Conservation (phyloP, 2,797 vertebrate species). For the Diceros bicornis region DNA sequence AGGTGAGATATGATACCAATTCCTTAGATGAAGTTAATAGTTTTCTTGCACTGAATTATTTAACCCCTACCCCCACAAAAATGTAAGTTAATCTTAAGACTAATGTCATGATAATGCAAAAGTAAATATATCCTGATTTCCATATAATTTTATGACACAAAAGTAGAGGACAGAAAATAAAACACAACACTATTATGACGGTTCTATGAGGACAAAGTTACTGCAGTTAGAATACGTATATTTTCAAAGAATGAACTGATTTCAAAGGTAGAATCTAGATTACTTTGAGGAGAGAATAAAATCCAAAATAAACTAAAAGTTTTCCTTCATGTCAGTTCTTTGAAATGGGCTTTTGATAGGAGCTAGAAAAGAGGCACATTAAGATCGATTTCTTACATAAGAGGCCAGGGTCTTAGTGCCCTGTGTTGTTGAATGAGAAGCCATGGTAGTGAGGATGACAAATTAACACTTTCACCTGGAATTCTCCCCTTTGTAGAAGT, state of each 20-base stretch:
- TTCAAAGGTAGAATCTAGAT: not conserved
- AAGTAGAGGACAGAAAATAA: not conserved
- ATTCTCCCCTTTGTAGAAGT: not conserved
- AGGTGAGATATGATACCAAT: not conserved
- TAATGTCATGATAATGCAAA: not conserved
- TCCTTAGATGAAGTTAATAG: not conserved
- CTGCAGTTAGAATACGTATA: not conserved
- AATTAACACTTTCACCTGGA: not conserved
- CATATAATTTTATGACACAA: not conserved
- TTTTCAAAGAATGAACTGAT: not conserved
- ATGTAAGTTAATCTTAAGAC: not conserved
- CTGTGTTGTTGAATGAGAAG: not conserved
- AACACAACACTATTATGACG: not conserved
- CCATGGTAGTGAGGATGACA: not conserved
- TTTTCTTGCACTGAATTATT: not conserved
- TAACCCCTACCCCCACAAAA: not conserved
- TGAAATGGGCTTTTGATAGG: not conserved
- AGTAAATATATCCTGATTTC: not conserved
- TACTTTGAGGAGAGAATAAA: not conserved
- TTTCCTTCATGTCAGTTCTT: not conserved
- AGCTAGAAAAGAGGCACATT: not conserved
- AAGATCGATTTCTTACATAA: not conserved
- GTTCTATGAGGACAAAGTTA: not conserved
- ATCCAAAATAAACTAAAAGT: not conserved
- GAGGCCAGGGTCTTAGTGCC: fast-evolving